Percentiles rank a stretch among this genome's conserved stretches.
Conservation (phyloP, 64 coral and sea anemone genomes). For the Montipora sp. region DNA sequence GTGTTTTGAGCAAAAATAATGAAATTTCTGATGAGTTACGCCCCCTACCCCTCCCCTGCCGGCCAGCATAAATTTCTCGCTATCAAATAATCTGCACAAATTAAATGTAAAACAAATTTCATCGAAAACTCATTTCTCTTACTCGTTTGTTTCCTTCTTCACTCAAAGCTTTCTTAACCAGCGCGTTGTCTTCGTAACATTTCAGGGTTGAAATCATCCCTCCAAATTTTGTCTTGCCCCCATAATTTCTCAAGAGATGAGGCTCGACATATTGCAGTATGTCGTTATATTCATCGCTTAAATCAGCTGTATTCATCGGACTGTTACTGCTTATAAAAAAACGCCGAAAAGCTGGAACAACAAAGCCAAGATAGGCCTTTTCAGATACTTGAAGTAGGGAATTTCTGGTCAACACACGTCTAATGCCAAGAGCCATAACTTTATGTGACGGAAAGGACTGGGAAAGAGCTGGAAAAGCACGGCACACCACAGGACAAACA, state of each 20-base stretch:
- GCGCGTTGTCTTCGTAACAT: slow-evolving; percentile 89
- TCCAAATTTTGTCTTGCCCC: slow-evolving; percentile 79
- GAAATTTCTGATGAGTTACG: no score
- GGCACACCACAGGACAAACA: background rate
- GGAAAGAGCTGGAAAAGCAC: background rate
- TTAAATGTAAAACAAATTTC: background rate
- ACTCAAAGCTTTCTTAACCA: slow-evolving; percentile 82
- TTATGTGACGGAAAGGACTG: background rate
- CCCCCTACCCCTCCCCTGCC: background rate
- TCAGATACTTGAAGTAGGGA: background rate
- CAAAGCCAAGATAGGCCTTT: background rate
- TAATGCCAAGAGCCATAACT: slow-evolving; percentile 9
- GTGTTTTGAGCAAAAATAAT: no score
- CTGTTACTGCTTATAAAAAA: background rate
- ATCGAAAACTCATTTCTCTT: background rate
- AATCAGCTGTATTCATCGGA: slow-evolving; percentile 80
- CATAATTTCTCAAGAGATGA: slow-evolving; percentile 82
- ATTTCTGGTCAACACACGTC: background rate
- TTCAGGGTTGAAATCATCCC: slow-evolving; percentile 93
- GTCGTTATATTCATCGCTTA: slow-evolving; percentile 93
- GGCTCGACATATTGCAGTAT: slow-evolving; percentile 90
- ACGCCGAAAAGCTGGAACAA: background rate
- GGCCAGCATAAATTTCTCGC: background rate
- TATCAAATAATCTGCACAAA: no score
- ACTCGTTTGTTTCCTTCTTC: slow-evolving; percentile 86